Evolutionary conservation across 2,113 vertebrate genomes (phyloP).

Genomic region (Xyrauchen texanus): DNA sequence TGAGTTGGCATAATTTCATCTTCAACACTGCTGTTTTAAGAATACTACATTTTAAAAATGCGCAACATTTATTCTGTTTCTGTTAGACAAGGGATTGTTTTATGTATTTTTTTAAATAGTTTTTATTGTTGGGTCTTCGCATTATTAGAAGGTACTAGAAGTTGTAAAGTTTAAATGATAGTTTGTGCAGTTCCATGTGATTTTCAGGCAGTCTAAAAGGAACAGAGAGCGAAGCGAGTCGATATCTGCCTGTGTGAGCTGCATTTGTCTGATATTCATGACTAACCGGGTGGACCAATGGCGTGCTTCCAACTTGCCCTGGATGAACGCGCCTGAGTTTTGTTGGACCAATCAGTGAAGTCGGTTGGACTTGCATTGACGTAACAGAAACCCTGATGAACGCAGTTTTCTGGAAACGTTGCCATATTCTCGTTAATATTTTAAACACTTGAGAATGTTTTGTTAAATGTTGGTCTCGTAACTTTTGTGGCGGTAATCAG

Average conservation of each 20-base stretch:
- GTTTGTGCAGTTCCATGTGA: neutral
- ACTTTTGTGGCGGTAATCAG: neutral
- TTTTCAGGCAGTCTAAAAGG: neutral
- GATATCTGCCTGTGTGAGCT: slow-evolving; percentile 44
- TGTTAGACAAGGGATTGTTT: neutral
- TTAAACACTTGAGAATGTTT: neutral
- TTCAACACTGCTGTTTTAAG: neutral
- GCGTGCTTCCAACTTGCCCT: slow-evolving; percentile 43
- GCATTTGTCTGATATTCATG: slow-evolving; percentile 55
- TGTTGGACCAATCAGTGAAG: slow-evolving; percentile 60
- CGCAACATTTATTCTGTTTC: neutral
- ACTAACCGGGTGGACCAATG: slow-evolving; percentile 63
- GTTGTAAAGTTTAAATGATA: neutral
- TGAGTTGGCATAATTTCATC: neutral
- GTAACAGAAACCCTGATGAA: slow-evolving; percentile 35
- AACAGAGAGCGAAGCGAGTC: neutral
- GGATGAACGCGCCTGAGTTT: slow-evolving; percentile 64
- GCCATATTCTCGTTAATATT: neutral
- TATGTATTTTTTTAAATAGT: neutral
- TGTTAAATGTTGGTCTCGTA: neutral
- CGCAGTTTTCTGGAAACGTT: neutral
- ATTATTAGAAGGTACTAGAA: neutral
- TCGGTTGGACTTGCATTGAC: slow-evolving; percentile 20
- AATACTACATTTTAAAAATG: neutral
- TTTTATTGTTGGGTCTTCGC: no score